These are phyloP conservation scores for Phrynosoma blainvillii DNA, from an alignment of 2,113 vertebrate genomes.

Conservation along the genomic window DNA sequence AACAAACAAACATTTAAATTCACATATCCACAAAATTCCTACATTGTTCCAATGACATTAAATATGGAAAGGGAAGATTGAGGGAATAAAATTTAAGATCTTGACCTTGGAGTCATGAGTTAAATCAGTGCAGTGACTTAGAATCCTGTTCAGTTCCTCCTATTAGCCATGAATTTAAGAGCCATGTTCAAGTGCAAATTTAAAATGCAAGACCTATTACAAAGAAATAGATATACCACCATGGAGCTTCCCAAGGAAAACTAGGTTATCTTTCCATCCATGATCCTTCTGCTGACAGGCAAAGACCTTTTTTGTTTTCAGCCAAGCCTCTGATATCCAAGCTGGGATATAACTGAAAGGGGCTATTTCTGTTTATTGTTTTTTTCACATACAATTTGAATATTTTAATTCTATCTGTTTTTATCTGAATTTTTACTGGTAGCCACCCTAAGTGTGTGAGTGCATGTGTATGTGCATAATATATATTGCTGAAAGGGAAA, in stretches of 20 bases:
- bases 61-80: not conserved
- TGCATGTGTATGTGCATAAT: not conserved
- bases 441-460: not conserved
- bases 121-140: not conserved
- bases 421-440: not conserved
- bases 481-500: not conserved
- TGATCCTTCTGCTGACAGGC: not conserved
- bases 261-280: not conserved
- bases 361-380: not conserved
- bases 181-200: not conserved
- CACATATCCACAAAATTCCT: not conserved
- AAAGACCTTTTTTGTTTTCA: not conserved
- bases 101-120: not conserved
- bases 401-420: not conserved
- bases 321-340: not conserved
- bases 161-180: not conserved
- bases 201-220: not conserved
- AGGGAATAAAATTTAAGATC: not conserved
- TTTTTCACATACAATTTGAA: not conserved
- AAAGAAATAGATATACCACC: not conserved
- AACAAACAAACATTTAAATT: not conserved
- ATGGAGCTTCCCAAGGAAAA: not conserved
- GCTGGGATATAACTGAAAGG: not conserved
- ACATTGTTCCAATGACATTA: conserved; percentile 26
- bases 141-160: conserved; percentile 2